A percentile compares a stretch with the other conserved stretches of the same genome.
These are phyloP conservation scores for Sisyra nigra DNA, from an alignment of 2,888 invertebrate species.

Conservation along the genomic window DNA sequence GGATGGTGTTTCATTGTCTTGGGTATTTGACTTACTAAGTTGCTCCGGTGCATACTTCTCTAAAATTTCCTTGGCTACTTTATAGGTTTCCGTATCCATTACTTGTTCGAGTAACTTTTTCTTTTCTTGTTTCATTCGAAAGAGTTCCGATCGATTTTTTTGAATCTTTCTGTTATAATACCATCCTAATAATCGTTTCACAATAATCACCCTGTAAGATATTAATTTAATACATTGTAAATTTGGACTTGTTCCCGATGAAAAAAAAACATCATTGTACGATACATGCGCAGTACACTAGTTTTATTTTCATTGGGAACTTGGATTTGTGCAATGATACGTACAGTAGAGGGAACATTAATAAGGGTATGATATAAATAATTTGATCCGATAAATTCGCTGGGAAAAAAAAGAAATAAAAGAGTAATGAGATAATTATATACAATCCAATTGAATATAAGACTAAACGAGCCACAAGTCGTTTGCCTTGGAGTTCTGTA, in stretches of 20 bases:
- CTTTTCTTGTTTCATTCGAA: constrained; percentile 60
- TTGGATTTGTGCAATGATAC: constrained; percentile 23
- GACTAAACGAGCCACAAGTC: constrained; percentile 63
- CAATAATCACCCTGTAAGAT: constrained; percentile 51
- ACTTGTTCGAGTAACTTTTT: constrained; percentile 85
- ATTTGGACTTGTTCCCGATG: constrained; percentile 8
- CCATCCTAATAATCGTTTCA: constrained; percentile 70
- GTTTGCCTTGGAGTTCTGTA: constrained; percentile 67
- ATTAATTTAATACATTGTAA: constrained; percentile 5
- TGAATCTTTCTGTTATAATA: constrained; percentile 73
- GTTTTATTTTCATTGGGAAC: constrained; percentile 1
- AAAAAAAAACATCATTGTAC: constrained; percentile 3
- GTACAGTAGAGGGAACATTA: constrained; percentile 74
- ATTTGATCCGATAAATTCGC: constrained; percentile 56
- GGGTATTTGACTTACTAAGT: constrained; percentile 21
- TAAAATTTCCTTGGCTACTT: constrained; percentile 77
- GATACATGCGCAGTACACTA: no score
- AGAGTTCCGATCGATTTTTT: constrained; percentile 58
- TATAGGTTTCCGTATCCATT: constrained; percentile 95
- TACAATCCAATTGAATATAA: constrained; percentile 52
- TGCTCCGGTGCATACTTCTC: constrained; percentile 67
- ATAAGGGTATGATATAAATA: constrained; percentile 59
- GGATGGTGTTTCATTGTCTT: no score
- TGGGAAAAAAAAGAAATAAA: constrained; percentile 69
- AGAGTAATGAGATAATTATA: constrained; percentile 51